These are phyloP conservation scores for Ceyx melanurus DNA, from an alignment of 2,113 vertebrate species.

Conservation along the genomic window DNA sequence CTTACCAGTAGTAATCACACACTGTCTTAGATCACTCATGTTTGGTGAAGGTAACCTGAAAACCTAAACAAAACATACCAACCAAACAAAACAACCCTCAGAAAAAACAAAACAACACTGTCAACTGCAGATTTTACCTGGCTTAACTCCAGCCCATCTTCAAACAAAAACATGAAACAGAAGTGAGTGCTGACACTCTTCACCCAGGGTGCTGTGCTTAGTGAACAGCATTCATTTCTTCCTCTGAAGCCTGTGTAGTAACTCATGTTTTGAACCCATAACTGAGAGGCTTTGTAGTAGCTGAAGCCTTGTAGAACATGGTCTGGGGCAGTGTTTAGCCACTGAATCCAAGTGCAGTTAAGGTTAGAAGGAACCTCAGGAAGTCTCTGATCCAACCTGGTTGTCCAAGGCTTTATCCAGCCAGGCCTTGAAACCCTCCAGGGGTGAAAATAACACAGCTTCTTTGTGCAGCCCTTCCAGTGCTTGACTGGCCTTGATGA, in stretches of 20 bases:
- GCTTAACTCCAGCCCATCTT: background rate
- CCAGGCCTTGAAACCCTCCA: background rate
- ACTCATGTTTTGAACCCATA: background rate
- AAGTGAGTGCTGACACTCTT: background rate
- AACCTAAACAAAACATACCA: background rate
- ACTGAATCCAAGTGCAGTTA: background rate
- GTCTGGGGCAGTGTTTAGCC: background rate
- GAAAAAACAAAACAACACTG: background rate
- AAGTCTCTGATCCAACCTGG: background rate
- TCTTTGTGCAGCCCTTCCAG: background rate
- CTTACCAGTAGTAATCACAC: background rate
- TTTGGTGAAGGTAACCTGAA: background rate
- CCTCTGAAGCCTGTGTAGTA: background rate
- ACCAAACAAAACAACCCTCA: accelerated
- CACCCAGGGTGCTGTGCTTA: background rate
- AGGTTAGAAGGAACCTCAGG: background rate
- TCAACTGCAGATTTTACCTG: background rate
- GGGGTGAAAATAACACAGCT: background rate
- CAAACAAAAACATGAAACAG: background rate
- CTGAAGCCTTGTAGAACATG: background rate
- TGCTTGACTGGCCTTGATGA: background rate
- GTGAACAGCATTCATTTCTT: background rate
- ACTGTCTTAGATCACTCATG: background rate
- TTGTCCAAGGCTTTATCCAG: background rate
- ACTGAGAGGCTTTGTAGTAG: background rate